Percentiles rank a stretch among this genome's conserved stretches.
Conservation (phyloP, 2,797 vertebrate species). For the Channallabes apus region DNA sequence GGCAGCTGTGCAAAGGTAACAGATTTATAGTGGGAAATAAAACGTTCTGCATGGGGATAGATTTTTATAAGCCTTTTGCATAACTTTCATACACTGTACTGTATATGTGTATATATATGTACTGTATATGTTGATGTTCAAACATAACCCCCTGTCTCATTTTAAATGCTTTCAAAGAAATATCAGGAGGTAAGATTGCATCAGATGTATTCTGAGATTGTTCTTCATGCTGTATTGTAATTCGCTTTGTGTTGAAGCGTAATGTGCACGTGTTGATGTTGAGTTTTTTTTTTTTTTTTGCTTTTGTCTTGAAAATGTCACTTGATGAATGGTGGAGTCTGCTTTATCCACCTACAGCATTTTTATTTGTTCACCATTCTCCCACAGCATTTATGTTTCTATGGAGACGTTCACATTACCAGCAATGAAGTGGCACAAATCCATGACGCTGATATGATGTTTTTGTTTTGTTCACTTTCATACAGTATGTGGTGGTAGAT, state of each 20-base stretch:
- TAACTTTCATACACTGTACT: not conserved
- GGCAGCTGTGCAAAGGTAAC: conserved; percentile 30
- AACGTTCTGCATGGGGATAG: not conserved
- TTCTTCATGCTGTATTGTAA: conserved; percentile 25
- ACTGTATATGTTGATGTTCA: conserved; percentile 45
- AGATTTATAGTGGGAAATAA: not conserved
- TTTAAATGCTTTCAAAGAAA: conserved; percentile 79
- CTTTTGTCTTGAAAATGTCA: not conserved
- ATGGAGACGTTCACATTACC: not conserved
- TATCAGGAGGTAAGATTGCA: conserved; percentile 83
- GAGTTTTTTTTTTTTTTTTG: not conserved
- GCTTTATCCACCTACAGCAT: not conserved
- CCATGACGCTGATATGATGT: no score
- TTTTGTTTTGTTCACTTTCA: no score
- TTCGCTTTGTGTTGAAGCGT: conserved; percentile 6
- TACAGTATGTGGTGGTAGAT: no score
- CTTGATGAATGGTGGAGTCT: conserved; percentile 7
- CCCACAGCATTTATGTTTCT: not conserved
- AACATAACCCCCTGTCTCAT: conserved; percentile 68
- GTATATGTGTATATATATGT: no score
- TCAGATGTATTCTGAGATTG: conserved; percentile 25
- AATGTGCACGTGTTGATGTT: conserved; percentile 58
- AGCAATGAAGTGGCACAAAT: no score
- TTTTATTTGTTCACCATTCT: not conserved
- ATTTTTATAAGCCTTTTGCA: not conserved